Evolutionary conservation across 2,888 invertebrate species (phyloP).

Genomic region (Callyntrura guangdongensis): DNA sequence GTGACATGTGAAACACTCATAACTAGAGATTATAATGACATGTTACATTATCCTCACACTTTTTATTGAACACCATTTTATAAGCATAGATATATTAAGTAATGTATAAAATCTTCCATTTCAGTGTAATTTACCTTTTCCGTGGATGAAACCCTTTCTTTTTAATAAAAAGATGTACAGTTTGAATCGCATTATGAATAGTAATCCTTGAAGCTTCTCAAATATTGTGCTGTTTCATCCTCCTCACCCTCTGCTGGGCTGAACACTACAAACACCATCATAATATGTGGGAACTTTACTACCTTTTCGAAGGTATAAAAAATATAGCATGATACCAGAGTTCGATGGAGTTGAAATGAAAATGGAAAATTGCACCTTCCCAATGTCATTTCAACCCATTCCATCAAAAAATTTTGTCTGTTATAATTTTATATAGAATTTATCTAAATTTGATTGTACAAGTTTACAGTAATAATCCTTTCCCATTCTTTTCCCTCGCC

Average conservation of each 20-base stretch:
- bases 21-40: too few species aligned
- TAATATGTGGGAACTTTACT: slow-evolving; percentile 41
- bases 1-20: not conserved
- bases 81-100: too few species aligned
- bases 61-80: too few species aligned
- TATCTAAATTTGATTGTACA: slow-evolving; percentile 66
- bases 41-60: too few species aligned
- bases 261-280: not conserved
- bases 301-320: slow-evolving; percentile 4
- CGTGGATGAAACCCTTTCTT: slow-evolving; percentile 34
- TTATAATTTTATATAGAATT: slow-evolving; percentile 58
- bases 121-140: not conserved
- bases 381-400: slow-evolving; percentile 67
- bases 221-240: not conserved
- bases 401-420: slow-evolving; percentile 23
- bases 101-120: not conserved
- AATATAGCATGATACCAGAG: not conserved
- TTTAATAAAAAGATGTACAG: slow-evolving; percentile 30
- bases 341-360: slow-evolving; percentile 36
- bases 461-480: slow-evolving; percentile 58
- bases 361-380: slow-evolving; percentile 63
- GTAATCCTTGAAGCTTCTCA: slow-evolving; percentile 14
- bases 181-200: slow-evolving; percentile 26
- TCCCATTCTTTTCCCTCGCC: slow-evolving; percentile 38
- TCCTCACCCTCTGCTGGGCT: not conserved